Base-by-base conservation (phyloP, 2,888 invertebrate species). In the Rhabditophanes sp. region DNA sequence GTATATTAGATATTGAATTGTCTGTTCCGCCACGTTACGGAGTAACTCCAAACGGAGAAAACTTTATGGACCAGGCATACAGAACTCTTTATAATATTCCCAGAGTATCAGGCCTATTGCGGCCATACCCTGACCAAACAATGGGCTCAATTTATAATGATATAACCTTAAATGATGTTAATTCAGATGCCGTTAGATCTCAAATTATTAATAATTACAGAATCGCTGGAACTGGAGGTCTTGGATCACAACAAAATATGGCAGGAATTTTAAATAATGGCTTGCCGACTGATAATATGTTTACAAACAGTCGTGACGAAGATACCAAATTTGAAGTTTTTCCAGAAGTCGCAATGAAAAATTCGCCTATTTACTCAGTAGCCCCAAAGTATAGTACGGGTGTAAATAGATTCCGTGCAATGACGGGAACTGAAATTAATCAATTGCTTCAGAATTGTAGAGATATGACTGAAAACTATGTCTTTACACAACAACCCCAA, bases 1-100 rank as follows among this genome's bases (percentile, higher is more conserved):
- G 61, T 26, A 52, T 61, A 37, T 39, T 61, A 11, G 62, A 61
- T 39, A 50, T 61, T 17, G 41, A 46, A 15, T 39, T 61, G 20
- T 53, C 54, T 4, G 56, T 61, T 7, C 50, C 61, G 1, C 62
- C 61, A 2, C 54, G 58, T 30, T 61, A 63, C 30, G 62, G 61
- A 39, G 62, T 61, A 42, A 54, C 56, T 20, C 60, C 60, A 5
- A 61, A 60, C 37, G 60, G 60, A 24, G 60, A 60, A 42, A 60
- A 59, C 31, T 57, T 56, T 2, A 50, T 52, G 15, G 58, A 60
- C 33, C 39, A 42, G 17, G 55, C 55, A 24, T 40, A 42, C 20
- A 41, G 60, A 11, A 46, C 44, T 33, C 37, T 50, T 17, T 60
- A 57, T 37, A 46, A 60, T 32, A 33, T 58, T 18, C 61, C 61